Evolutionary conservation across 2,888 invertebrate species (phyloP).

Genomic region (Ichneumoninae sp.): DNA sequence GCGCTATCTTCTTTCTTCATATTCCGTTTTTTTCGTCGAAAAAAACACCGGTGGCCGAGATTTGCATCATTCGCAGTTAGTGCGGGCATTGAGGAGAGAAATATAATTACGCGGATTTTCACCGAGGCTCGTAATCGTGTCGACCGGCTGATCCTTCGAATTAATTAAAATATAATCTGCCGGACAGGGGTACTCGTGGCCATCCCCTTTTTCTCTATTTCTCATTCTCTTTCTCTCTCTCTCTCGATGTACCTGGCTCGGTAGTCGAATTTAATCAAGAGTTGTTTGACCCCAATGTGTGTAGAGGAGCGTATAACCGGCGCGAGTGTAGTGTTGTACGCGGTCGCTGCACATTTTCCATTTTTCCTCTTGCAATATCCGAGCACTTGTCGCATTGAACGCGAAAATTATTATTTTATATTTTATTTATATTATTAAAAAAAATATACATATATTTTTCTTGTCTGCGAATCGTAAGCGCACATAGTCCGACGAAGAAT

Average conservation of each 20-base stretch:
- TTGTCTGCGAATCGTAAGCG: background rate
- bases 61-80: conserved; percentile 50
- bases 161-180: conserved; percentile 65
- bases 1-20: background rate
- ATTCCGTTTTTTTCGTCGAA: background rate
- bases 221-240: background rate
- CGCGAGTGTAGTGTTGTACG: conserved; percentile 25
- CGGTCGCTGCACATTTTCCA: conserved; percentile 51
- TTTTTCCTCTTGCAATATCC: conserved; percentile 26
- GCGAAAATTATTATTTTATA: background rate
- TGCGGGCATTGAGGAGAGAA: conserved; percentile 2
- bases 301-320: conserved; percentile 25
- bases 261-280: conserved; percentile 65
- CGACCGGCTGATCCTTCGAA: conserved; percentile 52
- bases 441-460: background rate
- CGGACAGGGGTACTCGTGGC: conserved; percentile 27
- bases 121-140: conserved; percentile 42
- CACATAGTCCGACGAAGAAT: conserved; percentile 5
- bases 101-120: conserved; percentile 51
- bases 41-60: conserved; percentile 23
- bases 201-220: background rate
- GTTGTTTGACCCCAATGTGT: conserved; percentile 49
- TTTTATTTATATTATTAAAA: background rate
- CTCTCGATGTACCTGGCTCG: conserved; percentile 16
- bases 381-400: conserved; percentile 32